These are phyloP conservation scores for Hippocampus zosterae DNA, from an alignment of 2,113 vertebrate species.

Conservation along the genomic window DNA sequence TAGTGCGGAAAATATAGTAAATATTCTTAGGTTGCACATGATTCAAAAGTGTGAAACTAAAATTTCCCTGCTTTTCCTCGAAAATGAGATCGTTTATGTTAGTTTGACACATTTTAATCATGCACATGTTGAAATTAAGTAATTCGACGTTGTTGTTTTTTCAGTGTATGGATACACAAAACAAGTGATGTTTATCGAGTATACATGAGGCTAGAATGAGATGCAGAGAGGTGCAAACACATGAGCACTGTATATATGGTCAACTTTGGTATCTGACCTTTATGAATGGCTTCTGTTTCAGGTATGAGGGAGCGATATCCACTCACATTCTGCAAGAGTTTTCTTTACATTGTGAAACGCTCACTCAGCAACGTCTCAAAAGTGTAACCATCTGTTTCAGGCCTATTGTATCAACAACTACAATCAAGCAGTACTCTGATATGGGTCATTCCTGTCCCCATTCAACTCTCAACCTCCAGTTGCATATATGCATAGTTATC, in stretches of 20 bases:
- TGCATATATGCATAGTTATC: not conserved
- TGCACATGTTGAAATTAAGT: too few species aligned
- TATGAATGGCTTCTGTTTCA: constrained; percentile 14
- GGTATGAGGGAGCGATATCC: constrained; percentile 11
- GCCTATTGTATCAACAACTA: not conserved
- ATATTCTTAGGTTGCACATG: too few species aligned
- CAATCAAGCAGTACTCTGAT: not conserved
- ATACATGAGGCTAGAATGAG: not conserved
- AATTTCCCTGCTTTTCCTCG: too few species aligned
- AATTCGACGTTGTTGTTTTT: too few species aligned
- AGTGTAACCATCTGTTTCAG: not conserved
- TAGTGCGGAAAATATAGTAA: too few species aligned
- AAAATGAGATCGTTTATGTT: too few species aligned
- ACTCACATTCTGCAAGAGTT: constrained; percentile 7
- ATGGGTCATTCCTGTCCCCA: not conserved
- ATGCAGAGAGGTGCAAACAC: not conserved
- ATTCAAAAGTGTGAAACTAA: too few species aligned
- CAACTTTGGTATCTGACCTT: not conserved
- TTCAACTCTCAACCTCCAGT: not conserved
- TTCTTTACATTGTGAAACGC: constrained; percentile 21
- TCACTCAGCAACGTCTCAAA: constrained; percentile 5
- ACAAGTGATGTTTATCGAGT: constrained; percentile 13
- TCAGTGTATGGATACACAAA: too few species aligned
- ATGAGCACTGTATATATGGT: not conserved
- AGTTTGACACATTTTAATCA: too few species aligned